These are phyloP conservation scores for Papilio glaucus DNA, from an alignment of 1,140 invertebrate genomes.

Conservation along the genomic window DNA sequence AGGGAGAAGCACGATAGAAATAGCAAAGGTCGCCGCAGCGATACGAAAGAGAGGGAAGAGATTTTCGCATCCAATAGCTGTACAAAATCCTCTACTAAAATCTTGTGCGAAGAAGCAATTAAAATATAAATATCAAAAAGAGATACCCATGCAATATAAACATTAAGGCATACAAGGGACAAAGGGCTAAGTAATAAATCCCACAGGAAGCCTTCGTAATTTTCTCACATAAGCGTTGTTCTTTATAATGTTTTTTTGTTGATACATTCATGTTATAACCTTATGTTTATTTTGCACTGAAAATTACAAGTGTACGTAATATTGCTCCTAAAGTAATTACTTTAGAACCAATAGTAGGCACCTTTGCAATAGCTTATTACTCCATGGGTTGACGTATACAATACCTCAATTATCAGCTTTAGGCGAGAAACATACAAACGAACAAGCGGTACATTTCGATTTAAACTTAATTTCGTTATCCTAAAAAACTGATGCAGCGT, in stretches of 20 bases:
- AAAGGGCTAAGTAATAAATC: constrained; percentile 4
- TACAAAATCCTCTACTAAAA: constrained; percentile 64
- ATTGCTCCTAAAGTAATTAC: too few species aligned
- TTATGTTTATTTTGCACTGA: too few species aligned
- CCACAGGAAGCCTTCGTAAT: not conserved
- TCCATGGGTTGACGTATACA: too few species aligned
- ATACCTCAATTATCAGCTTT: too few species aligned
- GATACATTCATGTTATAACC: not conserved
- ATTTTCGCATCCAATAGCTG: constrained; percentile 63
- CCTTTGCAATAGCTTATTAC: too few species aligned
- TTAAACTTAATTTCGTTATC: too few species aligned
- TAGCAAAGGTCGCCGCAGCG: constrained; percentile 58
- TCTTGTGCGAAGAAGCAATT: constrained; percentile 76
- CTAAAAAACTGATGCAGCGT: too few species aligned
- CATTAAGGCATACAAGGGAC: constrained; percentile 6
- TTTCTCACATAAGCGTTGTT: not conserved
- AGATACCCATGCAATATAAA: constrained; percentile 40
- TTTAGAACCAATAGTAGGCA: too few species aligned
- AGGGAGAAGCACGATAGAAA: constrained; percentile 62
- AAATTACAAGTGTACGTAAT: too few species aligned
- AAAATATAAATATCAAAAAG: constrained; percentile 70
- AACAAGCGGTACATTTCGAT: too few species aligned
- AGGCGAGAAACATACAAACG: too few species aligned
- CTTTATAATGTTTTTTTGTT: constrained; percentile 5
- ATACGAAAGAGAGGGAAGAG: constrained; percentile 64